Percentiles rank a stretch among this genome's conserved stretches.
Evolutionary conservation across 2,888 invertebrate genomes (phyloP).

Genomic region (Mongoloraphidia duomilia): DNA sequence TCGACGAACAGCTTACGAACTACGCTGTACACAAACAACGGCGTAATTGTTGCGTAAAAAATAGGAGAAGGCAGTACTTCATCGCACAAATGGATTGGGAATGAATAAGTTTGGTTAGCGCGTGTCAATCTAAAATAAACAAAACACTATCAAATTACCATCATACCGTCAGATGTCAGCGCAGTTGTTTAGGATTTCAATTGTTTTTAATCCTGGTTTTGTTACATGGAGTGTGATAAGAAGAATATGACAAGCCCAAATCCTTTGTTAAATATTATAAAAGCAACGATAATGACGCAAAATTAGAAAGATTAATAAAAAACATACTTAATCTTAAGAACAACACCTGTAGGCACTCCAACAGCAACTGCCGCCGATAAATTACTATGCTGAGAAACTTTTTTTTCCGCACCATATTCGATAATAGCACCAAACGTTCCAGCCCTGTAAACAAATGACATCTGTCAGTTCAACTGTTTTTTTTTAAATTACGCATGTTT

Average conservation of each 20-base stretch:
- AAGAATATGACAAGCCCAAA: too few relatives aligned
- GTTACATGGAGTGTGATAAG: too few relatives aligned
- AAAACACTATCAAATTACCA: not conserved
- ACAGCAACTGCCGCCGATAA: slow-evolving; percentile 73
- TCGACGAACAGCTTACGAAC: slow-evolving; percentile 76
- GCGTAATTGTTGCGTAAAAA: slow-evolving; percentile 86
- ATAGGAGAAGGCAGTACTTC: slow-evolving; percentile 79
- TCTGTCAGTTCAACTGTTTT: not conserved
- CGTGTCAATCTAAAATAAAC: slow-evolving; percentile 52
- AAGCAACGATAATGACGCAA: too few relatives aligned
- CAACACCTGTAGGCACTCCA: slow-evolving; percentile 78
- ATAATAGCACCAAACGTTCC: slow-evolving; percentile 77
- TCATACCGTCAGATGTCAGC: not conserved
- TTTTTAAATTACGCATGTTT: too few relatives aligned
- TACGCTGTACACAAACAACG: slow-evolving; percentile 64
- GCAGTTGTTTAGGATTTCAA: not conserved
- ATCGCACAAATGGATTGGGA: slow-evolving; percentile 84
- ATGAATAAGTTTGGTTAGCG: slow-evolving; percentile 74
- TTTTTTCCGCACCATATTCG: slow-evolving; percentile 88
- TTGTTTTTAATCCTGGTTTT: not conserved
- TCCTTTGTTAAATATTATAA: too few relatives aligned
- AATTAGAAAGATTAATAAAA: too few relatives aligned
- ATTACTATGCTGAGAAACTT: slow-evolving; percentile 78
- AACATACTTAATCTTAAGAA: slow-evolving; percentile 68
- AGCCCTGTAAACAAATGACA: slow-evolving; percentile 37